These are phyloP conservation scores for Lamellibrachia luymesi DNA, from an alignment of 1,140 invertebrate species.

Conservation along the genomic window DNA sequence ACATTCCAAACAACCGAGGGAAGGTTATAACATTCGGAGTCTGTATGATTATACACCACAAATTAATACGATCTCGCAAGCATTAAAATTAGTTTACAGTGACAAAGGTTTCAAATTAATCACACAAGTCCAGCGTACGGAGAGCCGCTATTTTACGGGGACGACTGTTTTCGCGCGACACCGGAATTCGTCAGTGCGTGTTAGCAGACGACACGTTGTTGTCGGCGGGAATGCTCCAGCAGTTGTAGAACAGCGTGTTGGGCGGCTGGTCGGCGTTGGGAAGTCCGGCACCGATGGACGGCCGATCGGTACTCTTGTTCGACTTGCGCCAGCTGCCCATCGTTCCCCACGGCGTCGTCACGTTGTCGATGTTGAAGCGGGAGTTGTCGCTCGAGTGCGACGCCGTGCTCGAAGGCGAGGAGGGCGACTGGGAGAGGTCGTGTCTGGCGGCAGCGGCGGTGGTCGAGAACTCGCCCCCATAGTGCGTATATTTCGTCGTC, in stretches of 20 bases:
- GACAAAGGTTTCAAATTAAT: not conserved
- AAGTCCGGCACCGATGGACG: not conserved
- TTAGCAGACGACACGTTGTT: not conserved
- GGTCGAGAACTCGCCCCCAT: not conserved
- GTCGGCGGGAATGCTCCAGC: slow-evolving; percentile 2
- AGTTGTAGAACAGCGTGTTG: not conserved
- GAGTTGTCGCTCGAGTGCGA: not conserved
- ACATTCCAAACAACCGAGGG: not conserved
- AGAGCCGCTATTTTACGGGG: not conserved
- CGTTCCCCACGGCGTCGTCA: not conserved
- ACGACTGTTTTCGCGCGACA: not conserved
- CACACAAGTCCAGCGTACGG: not conserved
- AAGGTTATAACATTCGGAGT: not conserved
- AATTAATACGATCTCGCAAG: not conserved
- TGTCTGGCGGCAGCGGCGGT: not conserved
- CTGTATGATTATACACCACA: not conserved
- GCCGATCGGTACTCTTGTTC: not conserved
- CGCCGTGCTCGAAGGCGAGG: not conserved
- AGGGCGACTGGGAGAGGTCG: not conserved
- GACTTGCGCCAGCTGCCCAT: not conserved
- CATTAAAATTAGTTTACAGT: not conserved
- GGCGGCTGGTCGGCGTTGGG: not conserved
- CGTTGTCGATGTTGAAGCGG: not conserved
- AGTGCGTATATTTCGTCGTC: not conserved
- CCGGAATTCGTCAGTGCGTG: not conserved